Evolutionary conservation across 2,113 vertebrate genomes (phyloP), one percentile per base, ranked within the genome.

Genomic region (Camelus dromedarius): DNA sequence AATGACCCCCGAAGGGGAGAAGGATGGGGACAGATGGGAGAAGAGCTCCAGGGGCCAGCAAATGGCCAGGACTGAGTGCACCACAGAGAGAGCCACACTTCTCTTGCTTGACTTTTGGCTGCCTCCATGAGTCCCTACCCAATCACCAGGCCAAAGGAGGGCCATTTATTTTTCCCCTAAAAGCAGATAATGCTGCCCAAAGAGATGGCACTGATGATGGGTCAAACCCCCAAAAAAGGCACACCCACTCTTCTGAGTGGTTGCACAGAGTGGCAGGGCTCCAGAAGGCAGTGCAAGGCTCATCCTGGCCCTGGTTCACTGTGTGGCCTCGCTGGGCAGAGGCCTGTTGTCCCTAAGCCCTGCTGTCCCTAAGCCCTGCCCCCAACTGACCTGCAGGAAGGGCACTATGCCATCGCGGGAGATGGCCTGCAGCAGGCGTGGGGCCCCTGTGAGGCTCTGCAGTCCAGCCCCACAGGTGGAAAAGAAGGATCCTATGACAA

Each of bases 401-500:
- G 99, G 99, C 96, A 99, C 99, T 16, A 99, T 99, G 84, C 99
- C 98, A 0, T 99, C 99, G 70, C 99, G 98, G 85, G 99, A 99
- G 94, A 99, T 99, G 95, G 99, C 99, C 98, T 99, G 99, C 77
- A 99, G 93, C 87, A 99, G 99, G 70, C 99, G 99, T 1, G 99
- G 99, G 3, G 99, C 99, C 84, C 99, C 99, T 0, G 99, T 99
- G 98, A 99, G 98, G 96, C 99, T 99, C 99, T 99, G 99, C 70
- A 99, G 99, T 14, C 99, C 99, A 0, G 99, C 99, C 35, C 99
- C 99, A 46, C 99, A 99, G 0, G 99, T 99, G 93, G 99, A 99
- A 98, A 99, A 99, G 98, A 99, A 99, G 66, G 99, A 99, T 54
- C 99, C 99, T 13, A 99, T 99, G 97, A 99, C 99, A 24, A 99